These are phyloP conservation scores for Microctonus hyperodae DNA, from an alignment of 2,888 invertebrate species.

Conservation along the genomic window DNA sequence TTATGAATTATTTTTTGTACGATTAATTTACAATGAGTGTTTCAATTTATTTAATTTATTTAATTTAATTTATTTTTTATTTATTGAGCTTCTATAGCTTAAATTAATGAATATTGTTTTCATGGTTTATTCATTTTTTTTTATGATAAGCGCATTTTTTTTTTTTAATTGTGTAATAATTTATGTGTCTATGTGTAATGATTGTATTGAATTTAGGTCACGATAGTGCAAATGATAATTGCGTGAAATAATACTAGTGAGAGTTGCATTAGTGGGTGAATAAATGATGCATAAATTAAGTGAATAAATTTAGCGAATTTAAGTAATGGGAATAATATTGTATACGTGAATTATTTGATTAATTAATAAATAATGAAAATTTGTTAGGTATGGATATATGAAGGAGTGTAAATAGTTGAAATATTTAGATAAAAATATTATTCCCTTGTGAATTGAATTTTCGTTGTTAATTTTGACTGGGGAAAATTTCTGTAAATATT, in stretches of 20 bases:
- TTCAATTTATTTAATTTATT: slow-evolving; percentile 15
- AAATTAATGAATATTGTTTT: slow-evolving; percentile 50
- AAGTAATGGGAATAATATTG: not conserved
- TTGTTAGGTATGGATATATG: too few species aligned
- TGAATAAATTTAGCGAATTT: not conserved
- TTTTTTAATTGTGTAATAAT: not conserved
- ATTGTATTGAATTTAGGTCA: not conserved
- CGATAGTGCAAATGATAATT: not conserved
- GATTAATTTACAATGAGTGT: slow-evolving; percentile 48
- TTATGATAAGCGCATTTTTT: slow-evolving; percentile 9
- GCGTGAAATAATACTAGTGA: not conserved
- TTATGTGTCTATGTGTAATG: not conserved
- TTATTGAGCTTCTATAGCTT: slow-evolving; percentile 51
- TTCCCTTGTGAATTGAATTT: too few species aligned
- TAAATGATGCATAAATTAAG: not conserved
- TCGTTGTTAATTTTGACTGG: too few species aligned
- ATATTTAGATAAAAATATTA: too few species aligned
- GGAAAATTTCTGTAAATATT: too few species aligned
- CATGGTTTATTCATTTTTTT: not conserved
- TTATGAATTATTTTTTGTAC: slow-evolving; percentile 43
- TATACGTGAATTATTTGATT: too few species aligned
- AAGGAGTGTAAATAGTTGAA: too few species aligned
- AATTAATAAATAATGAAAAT: too few species aligned
- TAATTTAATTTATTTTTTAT: slow-evolving; percentile 5
- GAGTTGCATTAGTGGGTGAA: too few species aligned